A percentile compares a stretch with the other conserved stretches of the same genome.
Evolutionary conservation across 1,140 invertebrate genomes (phyloP).

Genomic region (Trachymyrmex cornetzi): DNA sequence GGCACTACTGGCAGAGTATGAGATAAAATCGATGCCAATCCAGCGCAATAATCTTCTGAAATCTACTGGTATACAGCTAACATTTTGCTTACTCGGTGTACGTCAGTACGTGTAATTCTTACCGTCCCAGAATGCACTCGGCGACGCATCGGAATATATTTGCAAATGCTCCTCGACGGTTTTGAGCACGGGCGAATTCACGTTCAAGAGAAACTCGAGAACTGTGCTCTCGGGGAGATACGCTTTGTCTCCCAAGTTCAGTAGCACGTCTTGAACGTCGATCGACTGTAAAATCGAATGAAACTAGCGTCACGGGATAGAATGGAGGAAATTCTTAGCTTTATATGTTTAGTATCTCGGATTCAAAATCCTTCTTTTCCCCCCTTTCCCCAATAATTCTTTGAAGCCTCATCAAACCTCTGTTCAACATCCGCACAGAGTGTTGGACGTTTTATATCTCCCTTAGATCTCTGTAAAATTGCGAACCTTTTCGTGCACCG

Average conservation of each 20-base stretch:
- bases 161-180: conserved; percentile 66
- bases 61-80: neutral
- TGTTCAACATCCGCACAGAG: neutral
- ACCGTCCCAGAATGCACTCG: conserved; percentile 73
- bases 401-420: neutral
- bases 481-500: conserved; percentile 37
- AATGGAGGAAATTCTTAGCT: neutral
- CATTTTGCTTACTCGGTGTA: neutral
- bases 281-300: conserved; percentile 61
- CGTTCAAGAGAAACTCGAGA: conserved; percentile 74
- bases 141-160: conserved; percentile 27
- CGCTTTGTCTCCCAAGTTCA: conserved; percentile 26
- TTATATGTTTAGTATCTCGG: neutral
- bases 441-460: neutral
- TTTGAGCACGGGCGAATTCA: conserved; percentile 53
- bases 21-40: neutral
- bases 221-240: conserved; percentile 74
- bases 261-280: conserved; percentile 26
- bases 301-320: neutral
- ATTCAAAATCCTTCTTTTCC: neutral
- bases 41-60: neutral
- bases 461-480: neutral
- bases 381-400: neutral
- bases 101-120: conserved; percentile 43
- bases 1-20: neutral